These are phyloP conservation scores for Lasioglossum baleicum DNA, from an alignment of 1,140 invertebrate genomes.

Conservation along the genomic window DNA sequence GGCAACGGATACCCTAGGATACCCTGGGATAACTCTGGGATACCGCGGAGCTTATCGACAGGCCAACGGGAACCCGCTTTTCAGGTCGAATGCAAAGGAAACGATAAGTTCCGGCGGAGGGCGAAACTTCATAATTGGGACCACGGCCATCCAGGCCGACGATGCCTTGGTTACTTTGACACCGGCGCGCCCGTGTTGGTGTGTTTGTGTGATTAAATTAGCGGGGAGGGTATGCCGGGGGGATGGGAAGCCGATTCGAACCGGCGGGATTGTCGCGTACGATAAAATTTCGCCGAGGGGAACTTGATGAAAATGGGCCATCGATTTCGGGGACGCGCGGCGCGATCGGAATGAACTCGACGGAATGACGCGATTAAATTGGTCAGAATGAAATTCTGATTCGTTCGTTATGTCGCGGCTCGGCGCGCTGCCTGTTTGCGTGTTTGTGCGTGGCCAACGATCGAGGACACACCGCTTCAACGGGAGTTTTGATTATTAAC, in stretches of 20 bases:
- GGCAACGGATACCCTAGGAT: too few relatives aligned
- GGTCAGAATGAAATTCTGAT: not conserved
- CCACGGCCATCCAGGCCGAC: not conserved
- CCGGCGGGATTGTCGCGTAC: too few relatives aligned
- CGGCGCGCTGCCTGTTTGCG: too few relatives aligned
- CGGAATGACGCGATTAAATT: not conserved
- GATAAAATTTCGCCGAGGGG: not conserved
- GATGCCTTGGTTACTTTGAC: not conserved
- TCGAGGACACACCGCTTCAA: too few relatives aligned
- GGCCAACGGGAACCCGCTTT: conserved; percentile 18
- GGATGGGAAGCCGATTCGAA: not conserved
- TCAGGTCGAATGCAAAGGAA: conserved; percentile 31
- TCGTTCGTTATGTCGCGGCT: not conserved
- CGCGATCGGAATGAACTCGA: too few relatives aligned
- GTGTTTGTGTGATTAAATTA: not conserved
- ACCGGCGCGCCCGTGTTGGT: too few relatives aligned
- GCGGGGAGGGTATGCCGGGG: not conserved
- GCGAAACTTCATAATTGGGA: conserved; percentile 46
- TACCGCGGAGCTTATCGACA: conserved; percentile 21
- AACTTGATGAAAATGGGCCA: not conserved
- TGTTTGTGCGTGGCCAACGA: not conserved
- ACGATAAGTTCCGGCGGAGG: conserved; percentile 25
- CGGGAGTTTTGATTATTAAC: too few relatives aligned
- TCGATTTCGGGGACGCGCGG: not conserved
- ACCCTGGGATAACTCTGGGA: too few relatives aligned